These are phyloP conservation scores for Agrilus biguttatus DNA, from an alignment of 2,888 invertebrate species.

Conservation along the genomic window DNA sequence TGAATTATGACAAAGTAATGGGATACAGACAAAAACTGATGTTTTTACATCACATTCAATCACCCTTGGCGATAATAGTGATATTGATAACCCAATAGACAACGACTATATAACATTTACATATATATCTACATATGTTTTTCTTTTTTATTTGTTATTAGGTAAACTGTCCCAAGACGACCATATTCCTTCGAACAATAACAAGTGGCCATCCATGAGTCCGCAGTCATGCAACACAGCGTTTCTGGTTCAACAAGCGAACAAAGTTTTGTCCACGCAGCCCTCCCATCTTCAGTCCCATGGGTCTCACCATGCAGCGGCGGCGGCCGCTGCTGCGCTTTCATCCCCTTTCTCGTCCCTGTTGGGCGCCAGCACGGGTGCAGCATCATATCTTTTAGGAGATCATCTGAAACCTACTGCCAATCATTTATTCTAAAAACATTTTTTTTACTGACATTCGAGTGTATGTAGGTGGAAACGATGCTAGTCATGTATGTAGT, in stretches of 20 bases:
- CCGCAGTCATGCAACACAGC: conserved; percentile 33
- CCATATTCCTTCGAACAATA: conserved; percentile 29
- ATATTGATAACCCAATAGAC: no score
- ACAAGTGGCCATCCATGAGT: conserved; percentile 32
- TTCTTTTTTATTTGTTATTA: conserved; percentile 17
- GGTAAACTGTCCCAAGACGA: conserved; percentile 31
- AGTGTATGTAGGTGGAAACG: no score
- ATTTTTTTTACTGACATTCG: conserved; percentile 9
- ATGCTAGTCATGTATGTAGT: background rate
- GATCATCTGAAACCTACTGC: conserved; percentile 46
- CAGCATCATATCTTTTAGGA: conserved; percentile 44
- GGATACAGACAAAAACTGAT: no score
- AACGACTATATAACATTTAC: no score
- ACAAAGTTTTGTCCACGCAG: conserved; percentile 32
- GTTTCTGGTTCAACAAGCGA: conserved; percentile 32
- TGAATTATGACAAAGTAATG: no score
- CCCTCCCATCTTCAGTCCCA: conserved; percentile 26
- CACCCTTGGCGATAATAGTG: no score
- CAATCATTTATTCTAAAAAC: conserved; percentile 48
- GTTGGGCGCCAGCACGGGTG: conserved; percentile 39
- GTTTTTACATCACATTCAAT: no score
- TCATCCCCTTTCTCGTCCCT: conserved; percentile 43
- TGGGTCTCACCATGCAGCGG: conserved; percentile 45
- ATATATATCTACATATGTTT: no score
- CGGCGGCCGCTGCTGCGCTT: conserved; percentile 43